phyloP scores from a whole-genome alignment of 2,888 invertebrate genomes.

The Eupsilia transversa region DNA sequence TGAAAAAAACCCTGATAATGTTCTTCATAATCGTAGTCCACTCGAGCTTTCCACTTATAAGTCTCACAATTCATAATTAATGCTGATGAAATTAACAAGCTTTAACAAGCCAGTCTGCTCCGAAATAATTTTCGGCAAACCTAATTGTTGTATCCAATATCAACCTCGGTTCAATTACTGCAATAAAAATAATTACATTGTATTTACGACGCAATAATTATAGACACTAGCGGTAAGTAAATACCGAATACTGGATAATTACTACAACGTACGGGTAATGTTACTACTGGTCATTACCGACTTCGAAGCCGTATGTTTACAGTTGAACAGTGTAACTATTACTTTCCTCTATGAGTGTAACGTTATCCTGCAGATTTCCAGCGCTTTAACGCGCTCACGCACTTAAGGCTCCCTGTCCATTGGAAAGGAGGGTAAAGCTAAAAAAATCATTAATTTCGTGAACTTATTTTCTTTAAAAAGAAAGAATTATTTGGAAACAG shows the following conservation, averaged over 20 bases:
- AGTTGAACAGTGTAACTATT: not conserved
- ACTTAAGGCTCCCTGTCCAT: not conserved
- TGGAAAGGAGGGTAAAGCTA: too few species aligned
- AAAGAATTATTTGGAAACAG: too few species aligned
- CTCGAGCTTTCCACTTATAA: too few species aligned
- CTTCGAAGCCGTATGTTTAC: conserved; percentile 9
- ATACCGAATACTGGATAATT: conserved; percentile 12
- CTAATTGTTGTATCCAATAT: conserved; percentile 49
- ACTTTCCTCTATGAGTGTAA: too few species aligned
- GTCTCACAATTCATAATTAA: conserved; percentile 12
- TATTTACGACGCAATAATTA: conserved; percentile 43
- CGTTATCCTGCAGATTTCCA: conserved; percentile 1
- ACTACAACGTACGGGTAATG: not conserved
- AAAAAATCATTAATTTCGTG: too few species aligned
- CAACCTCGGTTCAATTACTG: conserved; percentile 26
- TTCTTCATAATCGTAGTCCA: not conserved
- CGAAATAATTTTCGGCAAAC: not conserved
- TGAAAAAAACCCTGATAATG: too few species aligned
- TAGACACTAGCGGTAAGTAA: not conserved
- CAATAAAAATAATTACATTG: conserved; percentile 10
- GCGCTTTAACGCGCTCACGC: conserved; percentile 17
- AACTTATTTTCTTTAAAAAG: too few species aligned
- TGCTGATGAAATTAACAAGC: not conserved
- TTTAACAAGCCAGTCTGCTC: not conserved
- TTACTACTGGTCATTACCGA: conserved; percentile 3